Evolutionary conservation across 1,140 invertebrate species (phyloP).

Genomic region (Plodia interpunctella): DNA sequence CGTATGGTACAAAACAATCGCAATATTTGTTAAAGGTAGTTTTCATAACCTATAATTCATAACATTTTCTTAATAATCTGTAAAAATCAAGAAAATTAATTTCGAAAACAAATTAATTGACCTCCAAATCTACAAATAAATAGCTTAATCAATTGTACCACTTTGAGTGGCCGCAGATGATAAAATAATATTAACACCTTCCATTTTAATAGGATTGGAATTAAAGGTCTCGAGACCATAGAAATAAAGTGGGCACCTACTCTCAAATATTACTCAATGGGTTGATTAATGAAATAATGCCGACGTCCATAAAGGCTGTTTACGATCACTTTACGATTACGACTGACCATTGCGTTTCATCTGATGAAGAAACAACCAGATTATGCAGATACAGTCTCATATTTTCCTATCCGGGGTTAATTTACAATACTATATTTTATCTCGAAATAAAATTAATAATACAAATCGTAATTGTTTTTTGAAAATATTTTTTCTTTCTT

Average conservation of each 20-base stretch:
- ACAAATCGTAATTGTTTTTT: too few relatives aligned
- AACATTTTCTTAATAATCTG: too few relatives aligned
- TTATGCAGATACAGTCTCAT: not conserved
- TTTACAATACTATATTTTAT: too few relatives aligned
- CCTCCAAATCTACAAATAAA: too few relatives aligned
- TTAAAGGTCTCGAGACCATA: not conserved
- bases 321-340: conserved; percentile 7
- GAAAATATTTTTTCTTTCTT: too few relatives aligned
- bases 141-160: too few relatives aligned
- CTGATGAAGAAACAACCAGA: not conserved
- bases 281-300: conserved; percentile 4
- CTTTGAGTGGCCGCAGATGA: not conserved
- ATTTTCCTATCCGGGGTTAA: not conserved
- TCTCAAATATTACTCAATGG: not conserved
- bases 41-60: too few relatives aligned
- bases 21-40: too few relatives aligned
- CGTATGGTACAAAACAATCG: too few relatives aligned
- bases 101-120: too few relatives aligned
- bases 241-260: not conserved
- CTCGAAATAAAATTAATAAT: too few relatives aligned
- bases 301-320: not conserved
- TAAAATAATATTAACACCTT: not conserved
- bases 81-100: too few relatives aligned
- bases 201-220: not conserved
- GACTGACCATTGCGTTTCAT: conserved; percentile 3